phyloP scores from a whole-genome alignment of 1,140 invertebrate species.

The Procambarus virginalis region DNA sequence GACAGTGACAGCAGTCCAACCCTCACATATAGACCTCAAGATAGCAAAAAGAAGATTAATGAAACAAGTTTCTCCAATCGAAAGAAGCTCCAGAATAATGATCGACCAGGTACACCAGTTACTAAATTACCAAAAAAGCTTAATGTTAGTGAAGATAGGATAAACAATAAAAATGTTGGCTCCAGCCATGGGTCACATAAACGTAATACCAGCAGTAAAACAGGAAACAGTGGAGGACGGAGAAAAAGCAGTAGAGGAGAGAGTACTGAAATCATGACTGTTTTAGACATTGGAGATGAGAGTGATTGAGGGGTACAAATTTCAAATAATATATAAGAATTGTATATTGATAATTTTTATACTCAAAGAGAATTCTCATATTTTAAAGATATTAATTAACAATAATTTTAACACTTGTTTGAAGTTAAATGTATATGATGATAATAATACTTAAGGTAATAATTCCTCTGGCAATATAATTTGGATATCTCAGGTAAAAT shows the following conservation, averaged over 20 bases:
- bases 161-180: conserved; percentile 20
- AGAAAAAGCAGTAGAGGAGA: conserved; percentile 34
- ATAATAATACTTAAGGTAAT: background rate
- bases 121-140: conserved; percentile 38
- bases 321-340: background rate
- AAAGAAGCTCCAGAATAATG: conserved; percentile 33
- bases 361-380: background rate
- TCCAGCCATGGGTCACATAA: conserved; percentile 36
- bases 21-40: conserved; percentile 12
- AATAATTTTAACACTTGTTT: background rate
- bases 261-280: conserved; percentile 41
- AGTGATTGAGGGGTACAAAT: conserved; percentile 11
- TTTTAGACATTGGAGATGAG: conserved; percentile 48
- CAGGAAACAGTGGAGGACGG: conserved; percentile 13
- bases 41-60: conserved; percentile 32
- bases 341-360: background rate
- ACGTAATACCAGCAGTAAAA: conserved; percentile 11
- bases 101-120: conserved; percentile 55
- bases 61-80: conserved; percentile 50
- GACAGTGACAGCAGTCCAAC: conserved; percentile 15
- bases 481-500: background rate
- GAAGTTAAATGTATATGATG: background rate
- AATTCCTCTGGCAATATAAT: background rate
- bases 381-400: background rate
- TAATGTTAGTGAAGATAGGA: conserved; percentile 32